Evolutionary conservation across 2,888 invertebrate species (phyloP), one percentile per base, ranked within the genome.

Genomic region (Masnerella sp.): DNA sequence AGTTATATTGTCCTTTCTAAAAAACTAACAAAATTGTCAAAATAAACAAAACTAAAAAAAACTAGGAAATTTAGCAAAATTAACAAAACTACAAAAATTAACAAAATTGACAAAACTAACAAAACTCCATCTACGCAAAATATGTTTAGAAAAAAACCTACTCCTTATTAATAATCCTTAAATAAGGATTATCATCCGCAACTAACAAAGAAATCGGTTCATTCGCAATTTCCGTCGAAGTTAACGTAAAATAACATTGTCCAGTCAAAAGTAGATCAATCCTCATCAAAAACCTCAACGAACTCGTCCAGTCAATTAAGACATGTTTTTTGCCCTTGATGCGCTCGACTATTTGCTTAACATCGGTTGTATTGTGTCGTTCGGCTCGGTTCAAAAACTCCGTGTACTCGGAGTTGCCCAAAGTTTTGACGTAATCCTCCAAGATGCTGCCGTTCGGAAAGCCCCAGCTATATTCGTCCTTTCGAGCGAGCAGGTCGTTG

Each of bases 191-290:
- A 12, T 92, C 91, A 0, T 90, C 88, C 0, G 94, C 91, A 8
- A 96, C 89, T 54, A 95, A 90, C 89, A 96, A 89, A 0, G 93
- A 93, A 32, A 96, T 91, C 79, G 93, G 91, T 84, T 96, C 96
- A 43, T 93, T 91, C 77, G 94, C 89, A 82, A 96, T 94, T 71
- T 94, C 93, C 80, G 95, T 94, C 4, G 89, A 86, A 51, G 93
- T 94, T 38, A 96, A 87, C 0, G 93, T 89, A 82, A 94, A 94
- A 83, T 93, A 92, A 74, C 96, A 96, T 54, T 89, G 89, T 54
- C 93, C 93, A 0, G 92, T 92, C 74, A 92, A 90, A 32, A 80
- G 72, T 3, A 84, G 47, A 58, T 85, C 84, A 5, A 56, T 80
- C 51, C 79, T 80, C 91, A 95, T 94, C 12, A 94, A 88, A 78